A percentile compares a stretch with the other conserved stretches of the same genome.
Evolutionary conservation across 2,888 invertebrate genomes (phyloP).

Genomic region (Cantharis flavilabris): DNA sequence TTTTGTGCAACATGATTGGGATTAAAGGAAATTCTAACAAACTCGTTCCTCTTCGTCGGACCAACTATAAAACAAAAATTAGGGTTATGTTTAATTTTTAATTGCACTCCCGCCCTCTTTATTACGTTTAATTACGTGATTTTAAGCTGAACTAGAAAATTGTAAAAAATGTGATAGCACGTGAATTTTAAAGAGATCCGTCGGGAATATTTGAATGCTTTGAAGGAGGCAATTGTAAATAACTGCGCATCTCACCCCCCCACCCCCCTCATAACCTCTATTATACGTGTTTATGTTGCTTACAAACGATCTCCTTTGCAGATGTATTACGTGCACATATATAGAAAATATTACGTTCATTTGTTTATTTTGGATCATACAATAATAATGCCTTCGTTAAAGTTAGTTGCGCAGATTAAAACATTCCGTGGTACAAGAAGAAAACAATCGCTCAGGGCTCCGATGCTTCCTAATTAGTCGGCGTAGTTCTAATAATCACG

Average conservation of each 20-base stretch:
- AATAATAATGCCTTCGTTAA: background rate
- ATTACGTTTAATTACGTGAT: background rate
- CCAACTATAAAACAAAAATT: background rate
- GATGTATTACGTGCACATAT: background rate
- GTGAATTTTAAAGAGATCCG: background rate
- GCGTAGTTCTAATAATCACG: slow-evolving; percentile 34
- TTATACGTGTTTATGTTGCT: background rate
- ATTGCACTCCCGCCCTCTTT: too few species aligned
- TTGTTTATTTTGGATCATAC: background rate
- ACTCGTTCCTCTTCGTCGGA: background rate
- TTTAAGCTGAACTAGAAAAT: background rate
- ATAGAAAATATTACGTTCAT: background rate
- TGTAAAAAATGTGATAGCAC: background rate
- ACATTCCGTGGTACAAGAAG: background rate
- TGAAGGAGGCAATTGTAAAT: background rate
- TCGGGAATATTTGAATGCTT: background rate
- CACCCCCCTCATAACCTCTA: background rate
- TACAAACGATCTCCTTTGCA: background rate
- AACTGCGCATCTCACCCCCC: background rate
- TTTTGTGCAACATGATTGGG: background rate
- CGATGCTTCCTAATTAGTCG: slow-evolving; percentile 36
- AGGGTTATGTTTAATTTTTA: background rate
- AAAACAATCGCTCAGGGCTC: slow-evolving; percentile 32
- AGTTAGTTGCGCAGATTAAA: background rate
- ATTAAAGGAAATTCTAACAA: background rate